phyloP scores from a whole-genome alignment of 2,888 invertebrate genomes.

The Drosophila kuntzei region DNA sequence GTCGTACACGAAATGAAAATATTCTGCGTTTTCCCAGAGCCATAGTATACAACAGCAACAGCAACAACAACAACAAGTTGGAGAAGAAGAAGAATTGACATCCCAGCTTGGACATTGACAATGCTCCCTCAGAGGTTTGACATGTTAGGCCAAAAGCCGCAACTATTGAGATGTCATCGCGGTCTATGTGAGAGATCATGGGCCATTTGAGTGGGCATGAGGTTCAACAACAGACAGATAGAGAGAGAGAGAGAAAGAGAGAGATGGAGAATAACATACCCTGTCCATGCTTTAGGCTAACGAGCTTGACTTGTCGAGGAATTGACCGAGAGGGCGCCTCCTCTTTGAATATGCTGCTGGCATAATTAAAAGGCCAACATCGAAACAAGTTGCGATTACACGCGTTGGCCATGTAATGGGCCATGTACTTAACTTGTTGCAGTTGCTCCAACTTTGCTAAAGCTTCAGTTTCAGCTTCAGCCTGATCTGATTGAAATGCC shows the following conservation, averaged over 20 bases:
- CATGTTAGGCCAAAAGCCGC: constrained; percentile 62
- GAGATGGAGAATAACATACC: constrained; percentile 61
- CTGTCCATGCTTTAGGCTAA: constrained; percentile 56
- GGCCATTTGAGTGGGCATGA: constrained; percentile 30
- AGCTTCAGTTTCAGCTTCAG: constrained; percentile 20
- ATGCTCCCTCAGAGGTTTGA: constrained; percentile 73
- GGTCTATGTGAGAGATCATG: constrained; percentile 33
- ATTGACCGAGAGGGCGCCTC: constrained; percentile 49
- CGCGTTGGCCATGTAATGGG: constrained; percentile 77
- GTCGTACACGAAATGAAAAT: constrained; percentile 57
- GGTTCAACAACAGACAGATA: not conserved
- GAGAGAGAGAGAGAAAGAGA: not conserved
- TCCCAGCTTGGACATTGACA: constrained; percentile 72
- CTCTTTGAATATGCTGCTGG: constrained; percentile 67
- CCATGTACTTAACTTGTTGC: constrained; percentile 72
- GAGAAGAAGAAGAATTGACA: constrained; percentile 49
- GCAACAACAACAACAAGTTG: not conserved
- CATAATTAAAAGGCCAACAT: constrained; percentile 72
- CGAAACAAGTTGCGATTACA: constrained; percentile 75
- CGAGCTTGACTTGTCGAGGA: constrained; percentile 46
- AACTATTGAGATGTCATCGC: constrained; percentile 78
- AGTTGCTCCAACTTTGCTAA: constrained; percentile 6
- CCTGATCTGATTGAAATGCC: constrained; percentile 74
- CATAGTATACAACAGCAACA: not conserved
- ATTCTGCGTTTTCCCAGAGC: constrained; percentile 52